Evolutionary conservation across 2,113 vertebrate genomes (phyloP).

Genomic region (Melanotaenia duboulayi): DNA sequence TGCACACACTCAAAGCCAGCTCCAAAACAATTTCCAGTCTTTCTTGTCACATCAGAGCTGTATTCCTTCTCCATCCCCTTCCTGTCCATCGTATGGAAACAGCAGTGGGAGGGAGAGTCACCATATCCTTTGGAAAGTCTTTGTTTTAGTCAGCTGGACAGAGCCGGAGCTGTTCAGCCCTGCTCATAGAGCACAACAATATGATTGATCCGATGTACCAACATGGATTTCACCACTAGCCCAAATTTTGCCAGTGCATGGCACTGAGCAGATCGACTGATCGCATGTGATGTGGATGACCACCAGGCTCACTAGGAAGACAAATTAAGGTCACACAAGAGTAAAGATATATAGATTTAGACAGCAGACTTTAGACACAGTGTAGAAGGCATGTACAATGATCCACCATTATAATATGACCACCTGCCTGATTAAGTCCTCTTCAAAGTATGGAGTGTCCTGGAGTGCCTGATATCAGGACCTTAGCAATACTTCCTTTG

Average conservation of each 20-base stretch:
- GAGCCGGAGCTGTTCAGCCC: slow-evolving; percentile 7
- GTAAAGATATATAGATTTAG: too few relatives aligned
- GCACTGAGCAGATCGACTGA: slow-evolving; percentile 12
- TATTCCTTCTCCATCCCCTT: slow-evolving; percentile 72
- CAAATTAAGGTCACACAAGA: too few relatives aligned
- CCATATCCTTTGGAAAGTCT: slow-evolving; percentile 64
- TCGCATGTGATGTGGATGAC: too few relatives aligned
- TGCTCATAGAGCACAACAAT: slow-evolving; percentile 48
- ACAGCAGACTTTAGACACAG: too few relatives aligned
- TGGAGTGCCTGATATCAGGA: too few relatives aligned
- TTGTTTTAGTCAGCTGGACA: slow-evolving; percentile 55
- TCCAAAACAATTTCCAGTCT: slow-evolving; percentile 9
- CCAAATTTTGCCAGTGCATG: slow-evolving; percentile 22
- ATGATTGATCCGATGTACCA: background rate
- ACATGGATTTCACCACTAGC: slow-evolving; percentile 15
- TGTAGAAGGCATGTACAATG: too few relatives aligned
- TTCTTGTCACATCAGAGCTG: slow-evolving; percentile 64
- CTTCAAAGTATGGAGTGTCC: too few relatives aligned
- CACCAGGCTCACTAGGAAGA: too few relatives aligned
- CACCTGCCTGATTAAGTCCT: too few relatives aligned
- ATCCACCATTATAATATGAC: too few relatives aligned
- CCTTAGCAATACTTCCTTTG: too few relatives aligned
- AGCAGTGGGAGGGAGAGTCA: slow-evolving; percentile 1
- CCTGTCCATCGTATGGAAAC: slow-evolving; percentile 42
- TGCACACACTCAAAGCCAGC: background rate